phyloP scores from a whole-genome alignment of 1,140 invertebrate genomes.

The Rhopalosiphum padi region DNA sequence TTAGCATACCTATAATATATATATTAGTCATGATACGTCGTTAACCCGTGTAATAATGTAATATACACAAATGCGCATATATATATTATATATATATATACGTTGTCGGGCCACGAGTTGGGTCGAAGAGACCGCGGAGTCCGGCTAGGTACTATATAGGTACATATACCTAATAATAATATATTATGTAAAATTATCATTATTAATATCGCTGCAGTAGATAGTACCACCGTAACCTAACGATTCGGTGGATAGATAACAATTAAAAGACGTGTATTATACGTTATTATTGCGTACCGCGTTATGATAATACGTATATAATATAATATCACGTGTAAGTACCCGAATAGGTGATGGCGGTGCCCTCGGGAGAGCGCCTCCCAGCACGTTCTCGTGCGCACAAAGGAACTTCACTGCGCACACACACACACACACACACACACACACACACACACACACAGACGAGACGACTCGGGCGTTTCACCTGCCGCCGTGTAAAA shows the following conservation, averaged over 20 bases:
- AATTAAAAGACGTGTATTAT: background rate
- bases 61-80: too few relatives aligned
- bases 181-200: conserved; percentile 7
- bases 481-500: background rate
- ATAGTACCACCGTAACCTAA: too few relatives aligned
- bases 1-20: background rate
- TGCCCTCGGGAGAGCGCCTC: background rate
- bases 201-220: background rate
- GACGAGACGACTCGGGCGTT: background rate
- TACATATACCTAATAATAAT: background rate
- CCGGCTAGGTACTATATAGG: background rate
- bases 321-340: background rate
- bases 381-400: background rate
- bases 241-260: background rate
- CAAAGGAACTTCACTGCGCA: background rate
- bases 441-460: background rate
- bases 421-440: background rate
- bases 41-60: background rate
- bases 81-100: too few relatives aligned
- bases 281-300: background rate
- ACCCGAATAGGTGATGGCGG: background rate
- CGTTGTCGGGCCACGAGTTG: too few relatives aligned
- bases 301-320: background rate
- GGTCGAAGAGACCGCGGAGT: background rate
- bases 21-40: background rate